A percentile compares a stretch with the other conserved stretches of the same genome.
Conservation (phyloP, 2,888 invertebrate species). For the Volucella zonaria region DNA sequence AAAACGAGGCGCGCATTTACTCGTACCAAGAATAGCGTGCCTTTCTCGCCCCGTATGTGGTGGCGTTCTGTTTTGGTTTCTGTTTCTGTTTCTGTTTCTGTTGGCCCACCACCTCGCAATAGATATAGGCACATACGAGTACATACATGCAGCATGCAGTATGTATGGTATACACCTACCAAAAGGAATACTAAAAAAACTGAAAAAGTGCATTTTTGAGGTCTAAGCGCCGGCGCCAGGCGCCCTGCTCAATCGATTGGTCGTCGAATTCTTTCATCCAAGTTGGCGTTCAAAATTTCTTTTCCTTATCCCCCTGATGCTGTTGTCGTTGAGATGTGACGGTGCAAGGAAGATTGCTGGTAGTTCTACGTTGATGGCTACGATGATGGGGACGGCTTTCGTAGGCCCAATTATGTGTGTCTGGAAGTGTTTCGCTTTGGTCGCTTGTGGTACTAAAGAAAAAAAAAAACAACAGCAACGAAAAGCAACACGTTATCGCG, state of each 20-base stretch:
- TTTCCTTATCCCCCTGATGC: constrained; percentile 49
- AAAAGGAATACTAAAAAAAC: constrained; percentile 4
- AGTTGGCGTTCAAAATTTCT: constrained; percentile 62
- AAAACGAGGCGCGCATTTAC: constrained; percentile 61
- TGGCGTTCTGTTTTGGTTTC: constrained; percentile 27
- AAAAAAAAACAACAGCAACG: background rate
- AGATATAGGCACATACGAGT: constrained; percentile 9
- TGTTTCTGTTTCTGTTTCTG: constrained; percentile 1
- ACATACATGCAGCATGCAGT: background rate
- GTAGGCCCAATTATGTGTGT: constrained; percentile 61
- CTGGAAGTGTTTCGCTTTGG: constrained; percentile 38
- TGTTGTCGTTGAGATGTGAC: constrained; percentile 23
- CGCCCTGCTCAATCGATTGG: constrained; percentile 75
- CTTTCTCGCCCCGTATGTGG: constrained; percentile 48
- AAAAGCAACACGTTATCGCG: no score
- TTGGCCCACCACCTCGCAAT: constrained; percentile 44
- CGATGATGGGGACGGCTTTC: constrained; percentile 61
- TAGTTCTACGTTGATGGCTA: background rate
- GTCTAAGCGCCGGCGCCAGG: constrained; percentile 76
- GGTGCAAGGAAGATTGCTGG: constrained; percentile 29
- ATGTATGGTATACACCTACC: background rate
- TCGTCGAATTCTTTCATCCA: constrained; percentile 51
- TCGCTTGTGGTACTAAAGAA: constrained; percentile 6
- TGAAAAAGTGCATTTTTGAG: constrained; percentile 62
- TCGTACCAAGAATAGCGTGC: constrained; percentile 56